Base-by-base conservation (phyloP, 2,888 invertebrate species). In the Xestia sexstrigata region DNA sequence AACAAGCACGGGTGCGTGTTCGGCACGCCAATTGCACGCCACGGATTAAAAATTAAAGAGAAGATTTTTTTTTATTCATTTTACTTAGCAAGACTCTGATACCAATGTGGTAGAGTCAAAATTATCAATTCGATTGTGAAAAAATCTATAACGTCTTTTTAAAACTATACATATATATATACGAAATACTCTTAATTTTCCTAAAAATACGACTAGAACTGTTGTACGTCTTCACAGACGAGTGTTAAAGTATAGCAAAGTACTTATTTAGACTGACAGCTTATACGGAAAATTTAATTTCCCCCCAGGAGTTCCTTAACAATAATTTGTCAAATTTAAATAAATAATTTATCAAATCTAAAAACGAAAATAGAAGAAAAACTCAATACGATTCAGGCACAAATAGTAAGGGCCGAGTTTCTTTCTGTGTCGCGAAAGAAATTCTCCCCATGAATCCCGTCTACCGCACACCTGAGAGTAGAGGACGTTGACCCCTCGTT, bases 371-470 rank as follows among this genome's bases (percentile, higher is more conserved):
- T 23, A 26, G 17, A 49, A 23, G 5, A 30, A 69, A 62, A 55
- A 20, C 26, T 58, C 35, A 23, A 26, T 30, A 39, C 0, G 39
- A 49, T n/a, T 70, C 39, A 3, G 17, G 66, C 77, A 66, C 74
- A 78, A 77, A 78, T 89, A 78, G 91, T 92, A 90, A 76, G 87
- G 90, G 88, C 45, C 13, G 67, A 81, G 85, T 89, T 87, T 89
- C 88, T 89, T 90, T 90, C 83, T 85, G 84, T 88, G 90, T 89
- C 89, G 87, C 87, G 78, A 87, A 89, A 90, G 90, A 90, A 92
- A 91, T 90, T 89, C 87, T 88, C 81, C 84, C 81, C 86, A 82
- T 88, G 89, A 89, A 90, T 89, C 87, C 83, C 85, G 87, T 87
- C 85, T 83, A 74, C 80, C 82, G 85, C 87, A 88, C 92, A 92